phyloP scores from a whole-genome alignment of 2,113 vertebrate species.

The Pteronura brasiliensis region DNA sequence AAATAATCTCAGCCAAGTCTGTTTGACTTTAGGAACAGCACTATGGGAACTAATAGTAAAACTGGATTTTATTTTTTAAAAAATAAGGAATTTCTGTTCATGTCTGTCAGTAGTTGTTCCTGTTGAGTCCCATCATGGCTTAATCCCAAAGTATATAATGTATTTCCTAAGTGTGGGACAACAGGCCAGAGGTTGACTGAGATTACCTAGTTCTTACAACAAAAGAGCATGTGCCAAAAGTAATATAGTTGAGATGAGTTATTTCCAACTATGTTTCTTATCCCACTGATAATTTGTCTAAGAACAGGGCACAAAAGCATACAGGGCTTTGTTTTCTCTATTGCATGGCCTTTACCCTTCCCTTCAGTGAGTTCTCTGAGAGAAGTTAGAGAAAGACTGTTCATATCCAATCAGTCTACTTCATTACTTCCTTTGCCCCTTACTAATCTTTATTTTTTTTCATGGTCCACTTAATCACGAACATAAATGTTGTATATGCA shows the following conservation, averaged over 20 bases:
- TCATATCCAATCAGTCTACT: neutral
- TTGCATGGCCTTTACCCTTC: neutral
- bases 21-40: neutral
- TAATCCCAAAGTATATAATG: neutral
- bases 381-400: neutral
- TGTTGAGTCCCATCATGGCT: neutral
- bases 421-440: neutral
- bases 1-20: neutral
- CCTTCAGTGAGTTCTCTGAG: rapidly evolving
- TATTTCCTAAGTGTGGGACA: neutral
- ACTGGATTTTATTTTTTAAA: neutral
- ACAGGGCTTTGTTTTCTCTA: neutral
- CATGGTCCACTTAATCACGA: neutral
- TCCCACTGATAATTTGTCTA: neutral
- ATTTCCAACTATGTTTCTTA: neutral
- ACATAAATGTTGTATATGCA: neutral
- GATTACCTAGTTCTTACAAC: neutral
- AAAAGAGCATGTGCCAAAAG: neutral
- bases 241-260: neutral
- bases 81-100: neutral
- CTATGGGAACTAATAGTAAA: neutral
- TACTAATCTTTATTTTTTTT: neutral
- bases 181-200: neutral
- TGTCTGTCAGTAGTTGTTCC: neutral
- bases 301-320: neutral